Evolutionary conservation across 2,113 vertebrate genomes (phyloP).

Genomic region (Argyrosomus japonicus): DNA sequence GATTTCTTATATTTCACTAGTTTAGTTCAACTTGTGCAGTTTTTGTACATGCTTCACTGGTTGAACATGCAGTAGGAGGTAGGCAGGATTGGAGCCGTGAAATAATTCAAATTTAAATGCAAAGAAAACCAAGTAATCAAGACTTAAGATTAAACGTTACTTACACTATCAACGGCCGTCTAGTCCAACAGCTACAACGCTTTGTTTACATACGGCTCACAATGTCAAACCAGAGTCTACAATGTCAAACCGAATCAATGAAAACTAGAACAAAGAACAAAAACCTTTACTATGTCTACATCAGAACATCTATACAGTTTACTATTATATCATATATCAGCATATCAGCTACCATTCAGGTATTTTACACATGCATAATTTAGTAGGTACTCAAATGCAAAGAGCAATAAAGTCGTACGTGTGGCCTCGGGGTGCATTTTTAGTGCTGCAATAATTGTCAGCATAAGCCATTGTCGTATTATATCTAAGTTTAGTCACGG

Average conservation of each 20-base stretch:
- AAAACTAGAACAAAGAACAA: not conserved
- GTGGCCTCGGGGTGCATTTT: not conserved
- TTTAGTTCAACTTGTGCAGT: not conserved
- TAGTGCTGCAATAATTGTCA: slow-evolving; percentile 18
- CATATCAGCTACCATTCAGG: not conserved
- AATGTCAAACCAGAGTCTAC: slow-evolving; percentile 5
- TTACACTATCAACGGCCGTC: not conserved
- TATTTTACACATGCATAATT: slow-evolving; percentile 3
- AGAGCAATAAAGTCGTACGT: not conserved
- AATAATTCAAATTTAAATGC: not conserved
- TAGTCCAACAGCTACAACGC: not conserved
- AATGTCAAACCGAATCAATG: not conserved
- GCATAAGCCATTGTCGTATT: not conserved
- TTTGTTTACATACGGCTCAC: not conserved
- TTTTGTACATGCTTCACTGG: not conserved
- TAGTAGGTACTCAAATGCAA: not conserved
- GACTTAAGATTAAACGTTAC: not conserved
- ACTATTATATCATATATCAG: too few species aligned
- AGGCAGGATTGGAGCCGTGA: not conserved
- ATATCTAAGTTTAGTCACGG: slow-evolving; percentile 31
- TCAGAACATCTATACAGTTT: not conserved
- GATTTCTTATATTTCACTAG: not conserved
- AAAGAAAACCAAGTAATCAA: not conserved
- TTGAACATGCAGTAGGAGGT: not conserved
- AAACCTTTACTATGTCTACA: not conserved